Conservation (phyloP, 2,888 invertebrate species). For the Mesodorylaimus sp. region DNA sequence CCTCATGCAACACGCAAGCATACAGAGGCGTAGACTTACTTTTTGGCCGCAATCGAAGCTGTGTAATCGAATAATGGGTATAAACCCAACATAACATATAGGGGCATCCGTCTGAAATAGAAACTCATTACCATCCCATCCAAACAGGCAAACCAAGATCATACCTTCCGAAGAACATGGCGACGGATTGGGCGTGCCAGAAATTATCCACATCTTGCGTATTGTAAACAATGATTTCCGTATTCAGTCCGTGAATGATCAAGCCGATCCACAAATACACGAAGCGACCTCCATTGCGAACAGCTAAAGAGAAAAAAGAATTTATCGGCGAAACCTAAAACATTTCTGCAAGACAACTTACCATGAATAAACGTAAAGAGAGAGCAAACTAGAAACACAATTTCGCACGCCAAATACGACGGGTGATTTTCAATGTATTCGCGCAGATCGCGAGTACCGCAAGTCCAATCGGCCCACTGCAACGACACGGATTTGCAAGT, state of each 20-base stretch:
- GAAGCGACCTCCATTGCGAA: conserved; percentile 51
- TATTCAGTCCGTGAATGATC: conserved; percentile 51
- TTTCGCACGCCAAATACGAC: conserved; percentile 50
- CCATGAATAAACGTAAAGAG: conserved; percentile 49
- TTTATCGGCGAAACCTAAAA: background rate
- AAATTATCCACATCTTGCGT: conserved; percentile 59
- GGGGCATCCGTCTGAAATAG: conserved; percentile 49
- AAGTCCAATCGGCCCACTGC: conserved; percentile 26
- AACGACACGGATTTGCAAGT: no score
- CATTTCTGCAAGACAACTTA: conserved; percentile 30
- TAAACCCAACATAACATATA: conserved; percentile 51
- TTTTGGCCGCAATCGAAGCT: conserved; percentile 34
- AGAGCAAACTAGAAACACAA: conserved; percentile 44
- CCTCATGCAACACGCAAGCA: no score
- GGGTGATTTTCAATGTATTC: conserved; percentile 32
- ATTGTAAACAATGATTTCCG: conserved; percentile 51
- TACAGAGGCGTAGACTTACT: no score
- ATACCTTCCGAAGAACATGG: conserved; percentile 52
- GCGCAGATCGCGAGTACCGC: conserved; percentile 22
- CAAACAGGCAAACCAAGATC: no score
- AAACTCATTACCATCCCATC: no score
- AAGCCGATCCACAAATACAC: conserved; percentile 54
- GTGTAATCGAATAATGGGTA: conserved; percentile 42
- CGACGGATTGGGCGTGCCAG: conserved; percentile 59
- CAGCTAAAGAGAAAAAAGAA: conserved; percentile 37